A percentile compares a stretch with the other conserved stretches of the same genome.
phyloP scores from a whole-genome alignment of 2,113 vertebrate genomes.

The Notarius lentiginosus region DNA sequence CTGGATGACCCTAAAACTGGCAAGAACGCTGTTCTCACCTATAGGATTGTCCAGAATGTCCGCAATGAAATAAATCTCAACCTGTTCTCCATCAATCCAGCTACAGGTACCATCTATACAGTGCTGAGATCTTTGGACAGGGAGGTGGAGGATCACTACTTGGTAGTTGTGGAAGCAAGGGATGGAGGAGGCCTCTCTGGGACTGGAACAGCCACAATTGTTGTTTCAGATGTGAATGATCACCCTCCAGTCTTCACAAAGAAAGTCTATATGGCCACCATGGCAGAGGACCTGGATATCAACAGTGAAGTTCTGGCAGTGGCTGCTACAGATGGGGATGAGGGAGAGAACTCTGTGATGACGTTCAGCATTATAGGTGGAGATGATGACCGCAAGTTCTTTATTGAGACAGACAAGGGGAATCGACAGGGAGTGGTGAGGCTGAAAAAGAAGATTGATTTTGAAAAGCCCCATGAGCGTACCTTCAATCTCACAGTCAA shows the following conservation, averaged over 20 bases:
- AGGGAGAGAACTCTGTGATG: slow-evolving; percentile 81
- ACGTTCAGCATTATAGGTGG: slow-evolving; percentile 83
- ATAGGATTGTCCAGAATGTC: slow-evolving; percentile 82
- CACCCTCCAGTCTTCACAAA: slow-evolving; percentile 84
- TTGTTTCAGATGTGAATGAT: slow-evolving; percentile 84
- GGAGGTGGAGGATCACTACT: slow-evolving; percentile 78
- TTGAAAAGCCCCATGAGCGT: slow-evolving; percentile 84
- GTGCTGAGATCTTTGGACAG: slow-evolving; percentile 80
- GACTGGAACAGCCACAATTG: slow-evolving; percentile 84
- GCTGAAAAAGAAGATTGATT: slow-evolving; percentile 81
- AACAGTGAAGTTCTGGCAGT: slow-evolving; percentile 79
- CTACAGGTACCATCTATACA: slow-evolving; percentile 80
- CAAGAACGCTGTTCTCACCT: slow-evolving; percentile 78
- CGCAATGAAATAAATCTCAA: slow-evolving; percentile 85
- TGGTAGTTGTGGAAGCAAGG: slow-evolving; percentile 82
- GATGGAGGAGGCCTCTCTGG: slow-evolving; percentile 84
- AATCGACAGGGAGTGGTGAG: slow-evolving; percentile 75
- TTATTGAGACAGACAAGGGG: slow-evolving; percentile 81
- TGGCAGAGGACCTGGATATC: slow-evolving; percentile 77
- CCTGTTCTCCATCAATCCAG: slow-evolving; percentile 81
- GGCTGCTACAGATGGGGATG: slow-evolving; percentile 80
- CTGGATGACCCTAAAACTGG: slow-evolving; percentile 81
- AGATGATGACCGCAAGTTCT: slow-evolving; percentile 84
- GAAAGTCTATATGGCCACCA: slow-evolving; percentile 73
- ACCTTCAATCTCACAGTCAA: slow-evolving; percentile 86